Percentiles rank a stretch among this genome's conserved stretches.
phyloP scores from a whole-genome alignment of 1,140 invertebrate species.

The Diorhabda elongata region DNA sequence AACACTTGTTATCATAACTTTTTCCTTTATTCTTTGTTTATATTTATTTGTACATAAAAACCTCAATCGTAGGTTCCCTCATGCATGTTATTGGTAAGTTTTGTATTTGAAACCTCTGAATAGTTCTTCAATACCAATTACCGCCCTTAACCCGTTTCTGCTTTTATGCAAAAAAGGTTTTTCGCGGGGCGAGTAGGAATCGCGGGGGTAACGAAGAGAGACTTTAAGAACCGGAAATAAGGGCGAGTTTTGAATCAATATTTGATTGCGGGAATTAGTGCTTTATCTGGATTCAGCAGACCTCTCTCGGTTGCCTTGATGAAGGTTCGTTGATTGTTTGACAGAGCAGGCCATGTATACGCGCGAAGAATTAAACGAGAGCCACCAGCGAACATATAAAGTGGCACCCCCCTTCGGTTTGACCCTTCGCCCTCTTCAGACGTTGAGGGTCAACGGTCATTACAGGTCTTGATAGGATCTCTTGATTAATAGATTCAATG shows the following conservation, averaged over 20 bases:
- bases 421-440: slow-evolving; percentile 5
- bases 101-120: no score
- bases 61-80: background rate
- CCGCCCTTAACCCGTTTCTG: slow-evolving; percentile 6
- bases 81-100: background rate
- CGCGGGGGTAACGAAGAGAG: slow-evolving; percentile 3
- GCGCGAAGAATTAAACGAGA: slow-evolving; percentile 47
- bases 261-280: slow-evolving; percentile 50
- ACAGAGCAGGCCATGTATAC: slow-evolving; percentile 45
- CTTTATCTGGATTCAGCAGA: slow-evolving; percentile 49
- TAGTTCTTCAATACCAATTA: background rate
- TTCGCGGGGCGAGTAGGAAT: background rate
- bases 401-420: background rate
- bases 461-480: slow-evolving; percentile 8
- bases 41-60: background rate
- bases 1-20: background rate
- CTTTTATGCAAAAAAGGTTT: background rate
- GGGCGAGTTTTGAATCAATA: slow-evolving; percentile 49
- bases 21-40: background rate
- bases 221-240: slow-evolving; percentile 41
- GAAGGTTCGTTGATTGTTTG: slow-evolving; percentile 48
- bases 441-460: slow-evolving; percentile 9
- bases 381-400: background rate
- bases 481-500: background rate
- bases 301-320: slow-evolving; percentile 42